Percentiles rank a stretch among this genome's conserved stretches.
These are phyloP conservation scores for Oxyteleia sp. DNA, from an alignment of 2,888 invertebrate genomes.

Conservation along the genomic window DNA sequence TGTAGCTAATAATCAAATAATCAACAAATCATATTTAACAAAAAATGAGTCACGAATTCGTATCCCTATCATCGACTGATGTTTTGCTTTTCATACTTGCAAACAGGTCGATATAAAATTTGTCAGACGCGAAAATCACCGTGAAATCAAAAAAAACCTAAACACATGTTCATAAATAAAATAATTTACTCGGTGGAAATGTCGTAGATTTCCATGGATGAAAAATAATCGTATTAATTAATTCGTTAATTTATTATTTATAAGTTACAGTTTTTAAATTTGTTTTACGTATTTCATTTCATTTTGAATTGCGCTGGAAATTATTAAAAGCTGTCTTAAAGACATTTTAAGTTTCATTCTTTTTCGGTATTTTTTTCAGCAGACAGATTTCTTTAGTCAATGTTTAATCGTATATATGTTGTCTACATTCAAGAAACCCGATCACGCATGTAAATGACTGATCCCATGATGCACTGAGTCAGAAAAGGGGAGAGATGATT, in stretches of 20 bases:
- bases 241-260: no score
- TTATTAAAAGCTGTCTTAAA: neutral
- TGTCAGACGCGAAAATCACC: conserved; percentile 1
- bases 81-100: conserved; percentile 29
- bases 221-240: no score
- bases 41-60: conserved; percentile 66
- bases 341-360: neutral
- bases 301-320: no score
- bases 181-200: no score
- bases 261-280: no score
- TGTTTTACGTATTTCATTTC: no score
- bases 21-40: conserved; percentile 62
- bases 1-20: conserved; percentile 70
- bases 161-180: conserved; percentile 13
- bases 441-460: conserved; percentile 70
- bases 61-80: conserved; percentile 51
- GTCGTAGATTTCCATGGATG: no score
- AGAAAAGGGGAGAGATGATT: conserved; percentile 65
- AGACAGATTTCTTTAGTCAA: conserved; percentile 52
- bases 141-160: conserved; percentile 19
- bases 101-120: conserved; percentile 33
- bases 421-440: conserved; percentile 70
- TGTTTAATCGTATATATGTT: conserved; percentile 64
- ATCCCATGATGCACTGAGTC: conserved; percentile 62
- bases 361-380: conserved; percentile 16